Evolutionary conservation across 2,113 vertebrate genomes (phyloP).

Genomic region (Onychostruthus taczanowskii): DNA sequence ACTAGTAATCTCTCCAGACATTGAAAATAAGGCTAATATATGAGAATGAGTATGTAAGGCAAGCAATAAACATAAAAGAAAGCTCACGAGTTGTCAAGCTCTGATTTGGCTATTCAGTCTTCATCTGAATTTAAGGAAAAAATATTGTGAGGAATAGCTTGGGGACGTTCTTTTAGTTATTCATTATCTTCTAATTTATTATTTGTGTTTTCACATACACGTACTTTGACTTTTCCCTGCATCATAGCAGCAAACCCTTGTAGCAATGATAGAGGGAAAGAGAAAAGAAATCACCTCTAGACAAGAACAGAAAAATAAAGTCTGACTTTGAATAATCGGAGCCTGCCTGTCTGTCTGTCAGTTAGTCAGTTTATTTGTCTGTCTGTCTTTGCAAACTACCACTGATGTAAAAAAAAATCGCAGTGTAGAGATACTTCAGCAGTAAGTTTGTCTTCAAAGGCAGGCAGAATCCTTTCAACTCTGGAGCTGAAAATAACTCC

Average conservation of each 20-base stretch:
- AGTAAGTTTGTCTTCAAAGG: neutral
- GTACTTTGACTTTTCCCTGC: neutral
- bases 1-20: neutral
- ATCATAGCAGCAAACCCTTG: neutral
- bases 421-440: neutral
- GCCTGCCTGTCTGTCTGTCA: neutral
- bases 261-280: neutral
- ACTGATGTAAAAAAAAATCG: neutral
- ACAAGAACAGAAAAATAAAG: neutral
- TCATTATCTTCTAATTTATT: neutral
- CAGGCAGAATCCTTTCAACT: neutral
- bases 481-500: neutral
- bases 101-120: neutral
- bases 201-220: neutral
- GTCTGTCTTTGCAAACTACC: neutral
- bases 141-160: neutral
- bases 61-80: conserved; percentile 37
- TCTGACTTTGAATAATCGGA: neutral
- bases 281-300: neutral
- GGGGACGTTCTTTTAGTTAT: neutral
- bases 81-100: neutral
- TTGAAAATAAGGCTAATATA: neutral
- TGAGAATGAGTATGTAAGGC: neutral
- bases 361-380: neutral
- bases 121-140: neutral